Evolutionary conservation across 2,888 invertebrate species (phyloP).

Genomic region (Meliscaeva auricollis): DNA sequence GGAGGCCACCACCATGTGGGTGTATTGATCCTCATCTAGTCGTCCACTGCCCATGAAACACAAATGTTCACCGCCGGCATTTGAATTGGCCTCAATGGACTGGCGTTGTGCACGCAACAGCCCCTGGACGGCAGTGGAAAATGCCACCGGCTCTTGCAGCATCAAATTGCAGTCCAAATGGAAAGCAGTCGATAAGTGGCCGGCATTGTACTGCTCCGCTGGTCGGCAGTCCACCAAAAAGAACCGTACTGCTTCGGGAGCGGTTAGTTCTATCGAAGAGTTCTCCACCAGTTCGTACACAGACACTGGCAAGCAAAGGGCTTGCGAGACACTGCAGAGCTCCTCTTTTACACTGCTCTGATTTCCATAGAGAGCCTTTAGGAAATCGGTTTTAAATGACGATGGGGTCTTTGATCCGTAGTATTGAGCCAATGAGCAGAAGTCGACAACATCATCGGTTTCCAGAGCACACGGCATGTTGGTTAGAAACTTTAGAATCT

Average conservation of each 20-base stretch:
- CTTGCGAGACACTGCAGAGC: slow-evolving; percentile 86
- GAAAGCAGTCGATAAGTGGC: slow-evolving; percentile 98
- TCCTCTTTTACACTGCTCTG: slow-evolving; percentile 86
- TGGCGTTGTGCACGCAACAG: slow-evolving; percentile 93
- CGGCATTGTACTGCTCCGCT: slow-evolving; percentile 97
- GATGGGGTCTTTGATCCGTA: slow-evolving; percentile 96
- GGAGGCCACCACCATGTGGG: slow-evolving; percentile 99
- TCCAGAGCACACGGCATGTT: slow-evolving; percentile 94
- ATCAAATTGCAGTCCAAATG: slow-evolving; percentile 98
- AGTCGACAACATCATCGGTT: slow-evolving; percentile 97
- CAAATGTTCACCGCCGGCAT: slow-evolving; percentile 94
- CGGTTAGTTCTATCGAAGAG: slow-evolving; percentile 87
- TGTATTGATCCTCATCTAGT: slow-evolving; percentile 96
- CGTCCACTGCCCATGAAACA: slow-evolving; percentile 97
- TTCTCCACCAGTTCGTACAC: slow-evolving; percentile 96
- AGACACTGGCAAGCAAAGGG: slow-evolving; percentile 97
- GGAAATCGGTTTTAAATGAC: slow-evolving; percentile 94
- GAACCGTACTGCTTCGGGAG: slow-evolving; percentile 90
- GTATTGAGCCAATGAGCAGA: slow-evolving; percentile 98
- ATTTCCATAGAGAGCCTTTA: slow-evolving; percentile 87
- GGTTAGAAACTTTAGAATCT: slow-evolving; percentile 88
- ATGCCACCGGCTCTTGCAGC: slow-evolving; percentile 98
- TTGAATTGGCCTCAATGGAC: slow-evolving; percentile 93
- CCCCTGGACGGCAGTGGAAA: slow-evolving; percentile 97
- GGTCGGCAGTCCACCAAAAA: slow-evolving; percentile 99